These are phyloP conservation scores for Incurvaria masculella DNA, from an alignment of 2,888 invertebrate genomes.

Conservation along the genomic window DNA sequence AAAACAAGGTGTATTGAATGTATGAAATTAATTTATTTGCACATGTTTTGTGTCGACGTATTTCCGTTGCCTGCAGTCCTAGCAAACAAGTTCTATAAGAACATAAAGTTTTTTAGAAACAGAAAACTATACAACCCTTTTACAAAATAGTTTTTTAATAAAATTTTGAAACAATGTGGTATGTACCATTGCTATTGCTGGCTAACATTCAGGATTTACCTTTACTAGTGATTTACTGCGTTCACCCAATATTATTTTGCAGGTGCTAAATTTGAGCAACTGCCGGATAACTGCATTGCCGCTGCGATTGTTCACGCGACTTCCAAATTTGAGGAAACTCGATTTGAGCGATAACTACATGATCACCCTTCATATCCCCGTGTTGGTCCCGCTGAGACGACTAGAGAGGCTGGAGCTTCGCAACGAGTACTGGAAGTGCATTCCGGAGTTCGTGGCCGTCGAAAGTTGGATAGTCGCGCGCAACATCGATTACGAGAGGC, in stretches of 20 bases:
- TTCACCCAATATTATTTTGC: slow-evolving; percentile 24
- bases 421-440: slow-evolving; percentile 58
- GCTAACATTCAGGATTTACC: no score
- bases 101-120: no score
- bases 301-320: slow-evolving; percentile 43
- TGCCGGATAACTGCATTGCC: slow-evolving; percentile 57
- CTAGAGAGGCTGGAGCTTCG: slow-evolving; percentile 50
- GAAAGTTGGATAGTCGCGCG: slow-evolving; percentile 39
- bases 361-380: slow-evolving; percentile 43
- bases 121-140: no score
- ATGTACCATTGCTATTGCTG: not conserved
- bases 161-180: no score
- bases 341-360: slow-evolving; percentile 62
- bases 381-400: slow-evolving; percentile 44
- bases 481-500: slow-evolving; percentile 43
- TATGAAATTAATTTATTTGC: no score
- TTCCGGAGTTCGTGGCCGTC: slow-evolving; percentile 35
- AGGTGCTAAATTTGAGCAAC: slow-evolving; percentile 56
- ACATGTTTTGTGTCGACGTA: no score
- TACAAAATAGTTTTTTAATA: no score
- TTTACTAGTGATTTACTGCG: no score
- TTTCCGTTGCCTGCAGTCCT: no score
- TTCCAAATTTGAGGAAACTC: slow-evolving; percentile 54
- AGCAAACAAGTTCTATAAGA: no score
- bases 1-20: no score